Evolutionary conservation across 2,888 invertebrate species (phyloP), one percentile per base, ranked within the genome.

Genomic region (Tethea ocularis): DNA sequence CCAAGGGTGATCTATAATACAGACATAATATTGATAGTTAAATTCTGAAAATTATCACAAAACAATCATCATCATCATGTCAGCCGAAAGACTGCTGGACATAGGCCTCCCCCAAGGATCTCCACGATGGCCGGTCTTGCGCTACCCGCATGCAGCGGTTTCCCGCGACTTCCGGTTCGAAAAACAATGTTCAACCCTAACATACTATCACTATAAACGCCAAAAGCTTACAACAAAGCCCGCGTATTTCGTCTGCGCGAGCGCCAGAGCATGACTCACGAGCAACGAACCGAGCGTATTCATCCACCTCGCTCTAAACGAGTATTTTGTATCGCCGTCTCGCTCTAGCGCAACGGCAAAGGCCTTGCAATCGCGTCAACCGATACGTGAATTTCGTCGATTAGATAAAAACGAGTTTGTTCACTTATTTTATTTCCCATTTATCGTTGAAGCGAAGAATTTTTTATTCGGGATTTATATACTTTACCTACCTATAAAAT

Each of bases 231-330:
- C 64, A 62, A 62, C 57, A 55, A 41, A 46, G 26, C 66, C 61
- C 57, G 58, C 36, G 77, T 78, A 20, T 46, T 20, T 20, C 46
- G 81, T 75, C 80, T 81, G 80, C 80, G 79, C 79, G 69, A 68
- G 80, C 85, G 83, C 72, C 81, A 77, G 69, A 75, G 80, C 87
- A 85, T 90, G 89, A 91, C 84, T 90, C 90, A 90, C 82, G 81
- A 77, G 69, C 83, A 77, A 75, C 82, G 80, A 79, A 82, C 84
- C 79, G 77, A 79, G 78, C 74, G 71, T 69, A 62, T 58, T 52
- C 67, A 56, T 61, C 74, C 63, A 57, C 89, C 88, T 74, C 86
- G 59, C 67, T 89, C 87, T 80, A 80, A 83, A 82, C 83, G 74
- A 73, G 80, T 82, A 82, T 78, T 79, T 57, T 51, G 15, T 78